Base-by-base conservation (phyloP, 1,140 invertebrate genomes). In the Drosophila nigromelanica region DNA sequence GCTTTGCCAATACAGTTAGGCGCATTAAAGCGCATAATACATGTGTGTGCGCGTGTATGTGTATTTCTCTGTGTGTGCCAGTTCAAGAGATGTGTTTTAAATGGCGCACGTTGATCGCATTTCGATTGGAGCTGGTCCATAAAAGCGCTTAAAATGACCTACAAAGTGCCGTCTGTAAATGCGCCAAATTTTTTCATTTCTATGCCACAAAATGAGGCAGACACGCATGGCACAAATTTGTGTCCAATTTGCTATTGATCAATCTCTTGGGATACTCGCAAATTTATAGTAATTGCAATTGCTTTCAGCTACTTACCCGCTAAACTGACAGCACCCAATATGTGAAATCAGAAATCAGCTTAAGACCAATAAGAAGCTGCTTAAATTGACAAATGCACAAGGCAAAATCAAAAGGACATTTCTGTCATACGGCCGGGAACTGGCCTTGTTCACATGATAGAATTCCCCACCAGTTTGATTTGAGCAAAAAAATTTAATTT, bases 1-100 rank as follows among this genome's bases (percentile, higher is more conserved):
- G 78, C 75, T 73, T 87, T 87, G 82, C 82, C 82, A 78, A 82
- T 86, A 86, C 78, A 86, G 78, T 87, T 87, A 86, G 68, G 63
- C 74, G 62, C 56, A 62, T 70, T 85, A 78, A 77, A 55, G 48
- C 59, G 45, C 48, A 69, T 58, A 67, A 64, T 61, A 76, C 67
- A 37, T 70, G 43, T 56, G 30, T 18, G 37, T 24, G 18, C 3
- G 45, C 39, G 58, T 47, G 18, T 3, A 15, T 40, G n/a, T 8
- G 33, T 35, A 10, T 35, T 6, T 33, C 5, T 33, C 5, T 37
- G n/a, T n/a, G 10, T 60, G n/a, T 58, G 30, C 15, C 15, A 7
- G 42, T 47, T 39, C 30, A 47, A 27, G 12, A 21, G 33, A 14
- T 35, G 35, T 11, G 73, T 70, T 85, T 76, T 47, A 79, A 85